Base-by-base conservation (phyloP, 30 jellyfish, hydroid and myxozoan species). In the Hydra vulgaris region DNA sequence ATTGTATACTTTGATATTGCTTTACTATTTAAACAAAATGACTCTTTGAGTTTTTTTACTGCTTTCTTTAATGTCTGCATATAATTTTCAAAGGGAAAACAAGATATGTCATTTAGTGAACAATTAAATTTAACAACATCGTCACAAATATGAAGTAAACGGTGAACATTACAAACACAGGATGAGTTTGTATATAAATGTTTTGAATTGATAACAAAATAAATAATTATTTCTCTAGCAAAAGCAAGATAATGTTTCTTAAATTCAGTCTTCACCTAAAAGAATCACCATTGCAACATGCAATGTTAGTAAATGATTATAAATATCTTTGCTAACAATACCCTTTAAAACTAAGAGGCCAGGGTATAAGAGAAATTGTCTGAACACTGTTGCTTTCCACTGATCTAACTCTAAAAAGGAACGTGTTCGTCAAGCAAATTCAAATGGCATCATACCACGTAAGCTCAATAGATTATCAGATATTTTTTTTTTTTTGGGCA, bases 371-470 rank as follows among this genome's bases (percentile, higher is more conserved):
- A 83, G 68, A 83, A 83, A 83, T 76, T 83, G 87, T 66, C 92
- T 56, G 21, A 74, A 83, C 23, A 74, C 92, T 18, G 92, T 83
- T 22, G 92, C 86, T 77, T 83, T 83, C 92, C 92, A 85, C 20
- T 79, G 77, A 21, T 79, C 80, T 0, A 74, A 52, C 61, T 77
- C 94, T 7, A n/a, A 20, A 25, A 78, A 23, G 15, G 85, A 55
- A 27, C 89, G 55, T 78, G 94, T 88, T 61, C 77, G 94, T 72
- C 89, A 21, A 26, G 79, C 88, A 20, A 85, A 69, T 55, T 77
- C 94, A 54, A 26, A 16, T 24, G 94, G 94, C 71, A 84, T 25
- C 21, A 23, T 77, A 20, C 84, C 84, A 17, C 74, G 54, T 17
- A 67, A 71, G 20, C 27, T 18, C 12, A 21, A 22, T 25, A 84